These are phyloP conservation scores for Brachyalestes nurse DNA, from an alignment of 2,797 vertebrate species.

Conservation along the genomic window DNA sequence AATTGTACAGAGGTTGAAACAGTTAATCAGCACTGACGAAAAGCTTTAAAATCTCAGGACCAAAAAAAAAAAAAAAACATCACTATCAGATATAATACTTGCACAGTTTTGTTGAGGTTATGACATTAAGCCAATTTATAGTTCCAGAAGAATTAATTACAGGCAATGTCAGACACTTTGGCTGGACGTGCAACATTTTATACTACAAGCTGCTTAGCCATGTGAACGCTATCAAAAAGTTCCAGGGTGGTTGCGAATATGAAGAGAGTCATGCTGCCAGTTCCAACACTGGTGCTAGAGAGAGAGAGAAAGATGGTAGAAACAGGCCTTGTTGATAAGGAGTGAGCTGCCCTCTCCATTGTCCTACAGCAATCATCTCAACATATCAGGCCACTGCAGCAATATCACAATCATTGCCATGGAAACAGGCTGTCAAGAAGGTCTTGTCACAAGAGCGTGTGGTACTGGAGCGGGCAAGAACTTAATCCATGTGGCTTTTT, in stretches of 20 bases:
- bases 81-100: not conserved
- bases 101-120: not conserved
- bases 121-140: not conserved
- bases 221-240: not conserved
- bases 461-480: slow-evolving; percentile 11
- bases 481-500: slow-evolving; percentile 15
- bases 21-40: not conserved
- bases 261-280: not conserved
- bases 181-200: too few relatives aligned
- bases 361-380: slow-evolving; percentile 12
- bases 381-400: slow-evolving; percentile 33
- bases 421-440: slow-evolving; percentile 49
- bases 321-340: slow-evolving; percentile 6
- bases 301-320: not conserved
- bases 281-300: not conserved
- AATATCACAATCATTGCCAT: slow-evolving; percentile 46
- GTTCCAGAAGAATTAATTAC: not conserved
- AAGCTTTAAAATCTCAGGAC: not conserved
- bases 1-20: not conserved
- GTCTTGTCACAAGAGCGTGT: slow-evolving; percentile 35
- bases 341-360: not conserved
- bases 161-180: not conserved
- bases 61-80: not conserved
- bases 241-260: not conserved
- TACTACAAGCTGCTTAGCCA: not conserved